Percentiles rank a stretch among this genome's conserved stretches.
These are phyloP conservation scores for Pteria penguin DNA, from an alignment of 2,888 invertebrate species.

Conservation along the genomic window DNA sequence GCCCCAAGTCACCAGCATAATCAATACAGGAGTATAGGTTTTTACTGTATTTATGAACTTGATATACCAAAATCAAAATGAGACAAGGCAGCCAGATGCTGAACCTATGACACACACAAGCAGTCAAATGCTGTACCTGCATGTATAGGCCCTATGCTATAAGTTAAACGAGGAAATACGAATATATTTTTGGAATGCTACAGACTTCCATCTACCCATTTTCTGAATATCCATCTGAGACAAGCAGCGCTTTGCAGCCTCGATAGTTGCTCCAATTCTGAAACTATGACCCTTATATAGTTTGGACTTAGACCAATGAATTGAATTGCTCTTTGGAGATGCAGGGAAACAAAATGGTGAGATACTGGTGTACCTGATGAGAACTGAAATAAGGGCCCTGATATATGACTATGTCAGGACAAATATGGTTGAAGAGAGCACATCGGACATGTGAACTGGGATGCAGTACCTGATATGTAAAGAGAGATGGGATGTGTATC, in stretches of 20 bases:
- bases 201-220: neutral
- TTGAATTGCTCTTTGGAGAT: too few relatives aligned
- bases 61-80: neutral
- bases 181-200: neutral
- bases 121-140: too few relatives aligned
- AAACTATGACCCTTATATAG: constrained; percentile 25
- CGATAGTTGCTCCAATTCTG: constrained; percentile 3
- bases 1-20: too few relatives aligned
- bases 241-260: neutral
- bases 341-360: constrained; percentile 1
- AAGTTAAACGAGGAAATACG: neutral
- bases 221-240: neutral
- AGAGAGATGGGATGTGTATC: constrained; percentile 3
- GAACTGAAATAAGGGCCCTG: constrained; percentile 13
- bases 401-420: neutral
- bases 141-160: too few relatives aligned
- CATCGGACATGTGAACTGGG: neutral
- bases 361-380: neutral
- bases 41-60: neutral
- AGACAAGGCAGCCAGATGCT: neutral
- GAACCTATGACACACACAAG: neutral
- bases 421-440: neutral
- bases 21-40: too few relatives aligned
- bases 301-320: too few relatives aligned
- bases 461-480: neutral